Percentiles rank a stretch among this genome's conserved stretches.
phyloP scores from a whole-genome alignment of 2,888 invertebrate genomes.

The Ecdyonurus torrentis region DNA sequence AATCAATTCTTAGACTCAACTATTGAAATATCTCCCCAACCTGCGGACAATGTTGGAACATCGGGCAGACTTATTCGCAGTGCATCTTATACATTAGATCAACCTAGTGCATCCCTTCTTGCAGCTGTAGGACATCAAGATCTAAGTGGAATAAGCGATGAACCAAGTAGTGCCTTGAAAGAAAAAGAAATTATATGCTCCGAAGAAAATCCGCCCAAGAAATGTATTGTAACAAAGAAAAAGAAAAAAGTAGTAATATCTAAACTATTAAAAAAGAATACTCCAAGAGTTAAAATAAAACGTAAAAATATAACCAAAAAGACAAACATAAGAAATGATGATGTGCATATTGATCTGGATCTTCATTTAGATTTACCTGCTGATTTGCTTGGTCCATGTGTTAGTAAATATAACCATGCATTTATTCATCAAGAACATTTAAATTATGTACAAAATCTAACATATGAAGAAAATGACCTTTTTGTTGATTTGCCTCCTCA shows the following conservation, averaged over 20 bases:
- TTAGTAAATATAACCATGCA: neutral
- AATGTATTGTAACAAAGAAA: neutral
- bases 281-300: too few relatives aligned
- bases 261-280: neutral
- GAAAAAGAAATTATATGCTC: neutral
- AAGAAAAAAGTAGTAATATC: neutral
- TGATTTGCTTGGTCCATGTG: neutral
- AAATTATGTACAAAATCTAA: neutral
- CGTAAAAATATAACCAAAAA: too few relatives aligned
- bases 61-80: neutral
- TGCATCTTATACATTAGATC: neutral
- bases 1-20: neutral
- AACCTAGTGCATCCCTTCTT: neutral
- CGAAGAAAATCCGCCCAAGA: neutral
- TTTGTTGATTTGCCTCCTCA: neutral
- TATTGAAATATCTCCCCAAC: neutral
- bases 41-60: neutral
- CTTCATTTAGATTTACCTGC: neutral
- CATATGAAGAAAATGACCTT: neutral
- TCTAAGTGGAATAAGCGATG: neutral
- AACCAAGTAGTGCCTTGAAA: neutral
- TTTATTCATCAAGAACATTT: too few relatives aligned
- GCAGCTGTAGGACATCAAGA: neutral
- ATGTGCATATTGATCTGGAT: neutral
- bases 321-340: neutral